A percentile compares a stretch with the other conserved stretches of the same genome.
phyloP scores from a whole-genome alignment of 2,113 vertebrate genomes.

The Orcinus orca region DNA sequence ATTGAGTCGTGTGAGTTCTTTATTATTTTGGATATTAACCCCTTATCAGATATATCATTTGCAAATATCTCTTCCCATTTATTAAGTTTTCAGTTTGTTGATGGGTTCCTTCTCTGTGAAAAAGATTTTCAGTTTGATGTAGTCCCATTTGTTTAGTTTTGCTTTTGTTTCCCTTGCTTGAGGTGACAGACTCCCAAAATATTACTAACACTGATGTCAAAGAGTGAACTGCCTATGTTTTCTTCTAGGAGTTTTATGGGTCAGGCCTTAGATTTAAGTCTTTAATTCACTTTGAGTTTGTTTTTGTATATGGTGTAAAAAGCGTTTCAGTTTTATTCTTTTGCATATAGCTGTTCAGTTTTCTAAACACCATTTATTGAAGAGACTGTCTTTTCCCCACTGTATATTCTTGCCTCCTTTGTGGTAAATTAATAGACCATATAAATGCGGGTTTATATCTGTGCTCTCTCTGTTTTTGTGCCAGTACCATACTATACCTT shows the following conservation, averaged over 20 bases:
- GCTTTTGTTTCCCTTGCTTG: background rate
- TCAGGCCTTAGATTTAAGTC: background rate
- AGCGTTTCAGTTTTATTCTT: background rate
- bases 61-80: background rate
- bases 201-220: background rate
- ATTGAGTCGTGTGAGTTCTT: background rate
- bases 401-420: background rate
- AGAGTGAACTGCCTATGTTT: background rate
- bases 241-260: background rate
- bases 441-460: background rate
- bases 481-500: background rate
- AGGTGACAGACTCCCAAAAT: no score
- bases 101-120: background rate
- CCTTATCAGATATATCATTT: background rate
- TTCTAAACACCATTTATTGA: background rate
- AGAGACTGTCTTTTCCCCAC: background rate
- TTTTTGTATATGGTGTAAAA: background rate
- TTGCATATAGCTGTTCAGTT: background rate
- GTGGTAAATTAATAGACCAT: background rate
- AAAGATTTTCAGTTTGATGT: background rate
- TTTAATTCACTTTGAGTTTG: background rate
- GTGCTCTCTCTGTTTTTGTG: background rate
- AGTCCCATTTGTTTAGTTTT: background rate
- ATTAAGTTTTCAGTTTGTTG: background rate
- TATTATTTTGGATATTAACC: background rate